Conservation (phyloP, 1,140 invertebrate species). For the Cydia amplana region DNA sequence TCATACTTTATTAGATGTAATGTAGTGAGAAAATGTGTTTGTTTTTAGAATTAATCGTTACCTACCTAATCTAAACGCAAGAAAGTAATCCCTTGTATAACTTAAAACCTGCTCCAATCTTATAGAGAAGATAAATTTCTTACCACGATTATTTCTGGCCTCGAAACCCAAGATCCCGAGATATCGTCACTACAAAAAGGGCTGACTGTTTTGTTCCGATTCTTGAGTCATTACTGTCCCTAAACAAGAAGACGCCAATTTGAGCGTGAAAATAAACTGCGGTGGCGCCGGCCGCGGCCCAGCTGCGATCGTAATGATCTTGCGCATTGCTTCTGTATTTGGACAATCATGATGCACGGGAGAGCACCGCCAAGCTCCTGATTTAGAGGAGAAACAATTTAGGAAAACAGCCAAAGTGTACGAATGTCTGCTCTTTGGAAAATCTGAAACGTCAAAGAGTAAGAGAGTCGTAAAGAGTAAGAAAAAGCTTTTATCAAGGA, state of each 20-base stretch:
- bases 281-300: constrained; percentile 18
- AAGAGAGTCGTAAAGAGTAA: no score
- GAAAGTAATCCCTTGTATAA: background rate
- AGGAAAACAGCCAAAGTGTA: background rate
- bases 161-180: background rate
- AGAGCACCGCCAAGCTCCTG: background rate
- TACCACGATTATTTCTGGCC: background rate
- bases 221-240: constrained; percentile 30
- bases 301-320: constrained; percentile 23
- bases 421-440: no score
- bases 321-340: constrained; percentile 20
- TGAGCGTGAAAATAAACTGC: constrained; percentile 27
- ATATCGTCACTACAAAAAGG: constrained; percentile 29
- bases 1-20: background rate
- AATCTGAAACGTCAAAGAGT: no score
- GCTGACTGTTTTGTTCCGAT: constrained; percentile 21
- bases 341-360: background rate
- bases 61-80: background rate
- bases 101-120: background rate
- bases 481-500: no score
- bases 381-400: background rate
- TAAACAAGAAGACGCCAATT: constrained; percentile 31
- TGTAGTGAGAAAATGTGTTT: background rate
- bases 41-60: background rate
- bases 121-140: background rate